Evolutionary conservation across 2,888 invertebrate genomes (phyloP).

Genomic region (Leptura quadrifasciata): DNA sequence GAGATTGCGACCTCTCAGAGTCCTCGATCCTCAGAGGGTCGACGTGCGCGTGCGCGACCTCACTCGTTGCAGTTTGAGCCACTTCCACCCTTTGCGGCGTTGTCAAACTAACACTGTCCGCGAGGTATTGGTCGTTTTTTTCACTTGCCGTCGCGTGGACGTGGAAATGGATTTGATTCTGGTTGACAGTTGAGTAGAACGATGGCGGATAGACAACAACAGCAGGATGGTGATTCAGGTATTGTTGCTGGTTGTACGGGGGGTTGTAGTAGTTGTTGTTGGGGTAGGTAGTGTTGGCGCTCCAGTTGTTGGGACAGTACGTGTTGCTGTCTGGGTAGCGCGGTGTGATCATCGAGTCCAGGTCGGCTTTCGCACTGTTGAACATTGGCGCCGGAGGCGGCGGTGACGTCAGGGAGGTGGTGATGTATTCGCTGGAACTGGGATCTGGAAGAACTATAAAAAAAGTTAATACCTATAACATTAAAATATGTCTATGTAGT

Average conservation of each 20-base stretch:
- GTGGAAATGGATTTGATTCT: conserved; percentile 90
- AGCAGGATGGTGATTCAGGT: conserved; percentile 78
- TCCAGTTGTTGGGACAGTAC: conserved; percentile 79
- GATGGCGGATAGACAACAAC: conserved; percentile 87
- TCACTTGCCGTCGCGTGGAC: conserved; percentile 80
- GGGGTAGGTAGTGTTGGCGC: conserved; percentile 68
- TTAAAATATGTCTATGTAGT: no score
- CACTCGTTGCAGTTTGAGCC: conserved; percentile 68
- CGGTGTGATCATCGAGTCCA: conserved; percentile 68
- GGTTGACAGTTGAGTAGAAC: conserved; percentile 86
- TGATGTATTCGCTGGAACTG: conserved; percentile 68
- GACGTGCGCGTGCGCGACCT: conserved; percentile 75
- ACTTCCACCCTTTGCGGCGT: conserved; percentile 79
- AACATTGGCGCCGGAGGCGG: conserved; percentile 64
- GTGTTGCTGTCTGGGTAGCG: conserved; percentile 73
- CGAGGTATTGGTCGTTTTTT: conserved; percentile 80
- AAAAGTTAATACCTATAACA: not conserved
- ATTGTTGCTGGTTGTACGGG: conserved; percentile 77
- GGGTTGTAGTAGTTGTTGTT: conserved; percentile 82
- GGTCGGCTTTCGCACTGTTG: conserved; percentile 68
- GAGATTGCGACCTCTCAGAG: conserved; percentile 66
- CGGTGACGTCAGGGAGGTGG: conserved; percentile 68
- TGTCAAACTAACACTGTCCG: conserved; percentile 69
- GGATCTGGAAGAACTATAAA: conserved; percentile 70
- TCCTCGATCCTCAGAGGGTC: conserved; percentile 59